A percentile compares a stretch with the other conserved stretches of the same genome.
Evolutionary conservation across 2,888 invertebrate genomes (phyloP).

Genomic region (Theristus sp.): DNA sequence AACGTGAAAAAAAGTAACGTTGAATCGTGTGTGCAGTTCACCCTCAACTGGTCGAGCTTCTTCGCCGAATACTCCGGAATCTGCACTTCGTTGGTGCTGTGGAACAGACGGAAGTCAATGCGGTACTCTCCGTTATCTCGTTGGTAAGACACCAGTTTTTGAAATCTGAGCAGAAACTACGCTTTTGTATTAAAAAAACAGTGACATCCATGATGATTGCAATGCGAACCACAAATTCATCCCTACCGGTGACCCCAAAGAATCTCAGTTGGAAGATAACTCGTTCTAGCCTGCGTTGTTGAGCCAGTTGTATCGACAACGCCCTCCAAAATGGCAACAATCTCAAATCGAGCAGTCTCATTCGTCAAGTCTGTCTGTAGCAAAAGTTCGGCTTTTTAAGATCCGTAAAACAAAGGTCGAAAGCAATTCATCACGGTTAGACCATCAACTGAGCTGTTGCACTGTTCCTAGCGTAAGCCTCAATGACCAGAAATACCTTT

Average conservation of each 20-base stretch:
- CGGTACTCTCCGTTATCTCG: slow-evolving; percentile 37
- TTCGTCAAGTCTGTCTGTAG: no score
- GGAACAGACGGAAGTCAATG: slow-evolving; percentile 74
- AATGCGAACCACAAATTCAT: no score
- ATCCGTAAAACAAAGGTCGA: no score
- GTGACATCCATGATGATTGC: no score
- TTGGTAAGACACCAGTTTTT: slow-evolving; percentile 48
- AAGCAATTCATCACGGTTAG: no score
- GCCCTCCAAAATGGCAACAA: slow-evolving; percentile 84
- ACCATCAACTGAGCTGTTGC: no score
- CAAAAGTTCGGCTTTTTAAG: no score
- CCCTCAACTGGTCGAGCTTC: slow-evolving; percentile 44
- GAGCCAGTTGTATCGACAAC: slow-evolving; percentile 67
- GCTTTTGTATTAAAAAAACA: no score
- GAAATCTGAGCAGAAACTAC: slow-evolving; percentile 20
- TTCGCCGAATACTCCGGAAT: slow-evolving; percentile 73
- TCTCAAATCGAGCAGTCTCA: slow-evolving; percentile 88
- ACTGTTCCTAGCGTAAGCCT: no score
- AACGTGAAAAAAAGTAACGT: no score
- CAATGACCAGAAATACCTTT: no score
- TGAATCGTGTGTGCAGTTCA: no score
- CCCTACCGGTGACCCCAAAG: slow-evolving; percentile 24
- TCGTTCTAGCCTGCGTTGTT: slow-evolving; percentile 38
- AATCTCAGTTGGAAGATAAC: slow-evolving; percentile 34
- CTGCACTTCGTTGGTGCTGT: slow-evolving; percentile 77